A percentile compares a stretch with the other conserved stretches of the same genome.
Evolutionary conservation across 2,888 invertebrate species (phyloP).

Genomic region (Drosophila melanosoma): DNA sequence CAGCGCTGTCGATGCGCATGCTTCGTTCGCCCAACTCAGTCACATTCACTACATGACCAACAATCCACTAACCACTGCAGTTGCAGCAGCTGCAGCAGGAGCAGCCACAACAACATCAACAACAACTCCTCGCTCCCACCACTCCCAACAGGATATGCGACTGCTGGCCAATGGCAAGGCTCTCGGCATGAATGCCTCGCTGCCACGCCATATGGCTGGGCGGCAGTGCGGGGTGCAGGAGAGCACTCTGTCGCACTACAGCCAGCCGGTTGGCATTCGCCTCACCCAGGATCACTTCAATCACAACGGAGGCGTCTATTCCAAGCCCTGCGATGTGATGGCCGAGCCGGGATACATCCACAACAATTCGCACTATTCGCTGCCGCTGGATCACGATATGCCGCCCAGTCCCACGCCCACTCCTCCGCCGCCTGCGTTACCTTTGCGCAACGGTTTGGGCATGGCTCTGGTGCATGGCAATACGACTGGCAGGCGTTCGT

Average conservation of each 20-base stretch:
- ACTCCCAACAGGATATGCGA: constrained; percentile 82
- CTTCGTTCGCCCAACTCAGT: constrained; percentile 83
- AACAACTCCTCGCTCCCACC: constrained; percentile 54
- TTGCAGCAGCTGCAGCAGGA: constrained; percentile 10
- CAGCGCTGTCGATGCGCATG: constrained; percentile 77
- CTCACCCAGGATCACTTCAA: constrained; percentile 84
- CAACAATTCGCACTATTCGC: constrained; percentile 84
- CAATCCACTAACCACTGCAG: constrained; percentile 47
- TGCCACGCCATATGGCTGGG: constrained; percentile 72
- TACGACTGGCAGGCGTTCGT: constrained; percentile 82
- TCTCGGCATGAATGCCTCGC: constrained; percentile 61
- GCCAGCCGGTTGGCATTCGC: constrained; percentile 82
- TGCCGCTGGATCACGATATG: constrained; percentile 83
- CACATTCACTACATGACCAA: constrained; percentile 85
- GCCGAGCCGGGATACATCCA: constrained; percentile 82
- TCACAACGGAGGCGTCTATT: constrained; percentile 75
- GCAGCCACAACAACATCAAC: constrained; percentile 6
- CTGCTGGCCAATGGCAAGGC: constrained; percentile 75
- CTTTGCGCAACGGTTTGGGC: constrained; percentile 79
- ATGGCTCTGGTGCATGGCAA: constrained; percentile 77
- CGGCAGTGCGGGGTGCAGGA: constrained; percentile 65
- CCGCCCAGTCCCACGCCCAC: constrained; percentile 82
- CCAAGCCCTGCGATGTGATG: constrained; percentile 75
- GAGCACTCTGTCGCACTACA: constrained; percentile 80
- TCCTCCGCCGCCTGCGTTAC: constrained; percentile 83